Base-by-base conservation (phyloP, 2,113 vertebrate genomes). In the Orcinus orca region DNA sequence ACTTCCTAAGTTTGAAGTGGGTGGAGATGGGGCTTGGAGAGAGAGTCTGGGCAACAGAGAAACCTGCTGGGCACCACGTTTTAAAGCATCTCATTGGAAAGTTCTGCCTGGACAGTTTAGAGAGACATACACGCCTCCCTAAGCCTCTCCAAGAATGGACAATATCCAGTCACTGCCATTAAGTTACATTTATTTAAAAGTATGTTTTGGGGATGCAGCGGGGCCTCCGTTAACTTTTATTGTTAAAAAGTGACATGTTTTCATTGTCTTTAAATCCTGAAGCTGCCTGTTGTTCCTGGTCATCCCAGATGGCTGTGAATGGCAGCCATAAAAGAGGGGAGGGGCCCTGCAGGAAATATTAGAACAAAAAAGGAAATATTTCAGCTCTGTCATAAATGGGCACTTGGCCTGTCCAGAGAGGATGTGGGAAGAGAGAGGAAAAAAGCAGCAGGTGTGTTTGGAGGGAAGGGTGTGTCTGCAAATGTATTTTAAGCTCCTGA, bases 361-460 rank as follows among this genome's bases (percentile, higher is more conserved):
- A 99, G 97, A 98, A 99, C 98, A 98, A 98, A 99, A 99, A 99
- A 99, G 99, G 99, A 99, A 99, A 99, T 96, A 96, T 97, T 98
- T 98, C 6, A 38, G 93, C 94, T 96, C 41, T 95, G 95, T 97
- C 95, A 95, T 94, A 92, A 97, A 94, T 96, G 90, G 95, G 97
- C 97, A 70, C 85, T 90, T 77, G 95, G 98, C 97, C 97, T 97
- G 97, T 98, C 98, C 98, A 98, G 98, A 98, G 98, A 99, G 98
- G 98, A 98, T 98, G 96, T 98, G 98, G 98, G 95, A 44, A 96
- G 91, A 96, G 89, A 88, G 89, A 36, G 89, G 97, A 97, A 85
- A 93, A 97, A 98, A 96, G 98, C 98, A 97, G 99, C 99, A 99
- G 99, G 99, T 99, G 99, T 98, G 98, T 98, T 97, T 97, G 88